Base-by-base conservation (phyloP, 2,113 vertebrate species). In the Lagopus muta region DNA sequence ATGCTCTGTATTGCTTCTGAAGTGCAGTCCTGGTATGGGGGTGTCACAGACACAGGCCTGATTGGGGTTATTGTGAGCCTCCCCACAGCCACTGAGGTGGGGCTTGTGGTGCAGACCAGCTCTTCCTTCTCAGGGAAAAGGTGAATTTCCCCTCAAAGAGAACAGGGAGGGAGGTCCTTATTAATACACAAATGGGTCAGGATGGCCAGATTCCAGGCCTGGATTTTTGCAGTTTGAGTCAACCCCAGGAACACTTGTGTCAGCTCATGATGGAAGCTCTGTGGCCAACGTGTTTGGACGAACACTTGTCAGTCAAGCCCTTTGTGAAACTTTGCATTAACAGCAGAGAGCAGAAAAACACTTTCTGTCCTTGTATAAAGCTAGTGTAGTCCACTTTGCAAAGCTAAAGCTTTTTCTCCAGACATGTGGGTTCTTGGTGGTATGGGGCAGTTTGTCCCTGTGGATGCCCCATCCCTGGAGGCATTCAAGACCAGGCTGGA, bases 351-450 rank as follows among this genome's bases (percentile, higher is more conserved):
- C 75, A 65, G 69, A 75, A 24, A 89, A 89, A 77, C 50, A n/a
- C 25, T 11, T 73, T 60, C 83, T 82, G 21, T 85, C 76, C 82
- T 62, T 55, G 71, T 42, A 61, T 62, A 43, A 62, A 10, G 50
- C 1, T 0, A 10, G n/a, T 11, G 17, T 61, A 0, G 0, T 12
- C 57, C 45, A 8, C 16, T 48, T 36, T 28, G 69, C 40, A 34
- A 45, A n/a, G 11, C 34, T n/a, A 2, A 16, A 72, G 80, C 73
- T 67, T 24, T n/a, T 78, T n/a, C 65, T 73, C 43, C 60, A 9
- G 1, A 10, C 52, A 4, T 27, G 47, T 14, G 42, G 34, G 34
- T 8, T 72, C 43, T 54, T 67, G 62, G 7, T 11, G 14, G 42
- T 4, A 14, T 54, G 5, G 6, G 1, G 36, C 38, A 21, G 34